A percentile compares a stretch with the other conserved stretches of the same genome.
Evolutionary conservation across 1,140 invertebrate species (phyloP).

Genomic region (Laupala kohalensis): DNA sequence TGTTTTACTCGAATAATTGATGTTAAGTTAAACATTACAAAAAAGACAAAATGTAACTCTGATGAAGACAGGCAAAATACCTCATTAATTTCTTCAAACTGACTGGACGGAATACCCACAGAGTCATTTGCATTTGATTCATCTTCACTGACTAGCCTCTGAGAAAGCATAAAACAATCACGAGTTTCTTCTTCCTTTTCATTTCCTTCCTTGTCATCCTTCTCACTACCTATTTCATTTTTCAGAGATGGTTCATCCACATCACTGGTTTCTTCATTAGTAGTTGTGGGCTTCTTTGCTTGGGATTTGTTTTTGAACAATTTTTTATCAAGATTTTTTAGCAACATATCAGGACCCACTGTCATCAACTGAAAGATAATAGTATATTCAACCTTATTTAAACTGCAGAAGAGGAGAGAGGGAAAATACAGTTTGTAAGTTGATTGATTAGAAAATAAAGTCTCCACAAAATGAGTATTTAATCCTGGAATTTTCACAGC

Average conservation of each 20-base stretch:
- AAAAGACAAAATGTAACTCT: no score
- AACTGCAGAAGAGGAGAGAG: no score
- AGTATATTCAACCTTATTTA: no score
- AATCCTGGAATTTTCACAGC: no score
- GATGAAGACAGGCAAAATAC: no score
- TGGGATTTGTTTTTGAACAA: constrained; percentile 18
- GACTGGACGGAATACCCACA: neutral
- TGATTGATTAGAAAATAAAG: no score
- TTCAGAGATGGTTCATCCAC: constrained; percentile 17
- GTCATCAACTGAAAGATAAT: constrained; percentile 43
- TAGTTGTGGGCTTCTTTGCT: neutral
- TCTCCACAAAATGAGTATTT: no score
- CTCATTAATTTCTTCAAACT: neutral
- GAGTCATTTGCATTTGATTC: neutral
- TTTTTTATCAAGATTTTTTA: constrained; percentile 31
- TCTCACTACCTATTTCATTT: constrained; percentile 11
- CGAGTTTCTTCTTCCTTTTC: constrained; percentile 29
- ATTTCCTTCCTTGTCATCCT: constrained; percentile 24
- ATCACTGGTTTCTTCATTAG: neutral
- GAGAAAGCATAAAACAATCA: constrained; percentile 52
- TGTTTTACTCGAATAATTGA: no score
- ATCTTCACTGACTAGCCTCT: constrained; percentile 24
- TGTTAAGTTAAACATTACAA: no score
- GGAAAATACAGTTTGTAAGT: no score
- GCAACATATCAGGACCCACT: constrained; percentile 44